Evolutionary conservation across 2,113 vertebrate genomes (phyloP), one percentile per base, ranked within the genome.

Genomic region (Haemorhous mexicanus): DNA sequence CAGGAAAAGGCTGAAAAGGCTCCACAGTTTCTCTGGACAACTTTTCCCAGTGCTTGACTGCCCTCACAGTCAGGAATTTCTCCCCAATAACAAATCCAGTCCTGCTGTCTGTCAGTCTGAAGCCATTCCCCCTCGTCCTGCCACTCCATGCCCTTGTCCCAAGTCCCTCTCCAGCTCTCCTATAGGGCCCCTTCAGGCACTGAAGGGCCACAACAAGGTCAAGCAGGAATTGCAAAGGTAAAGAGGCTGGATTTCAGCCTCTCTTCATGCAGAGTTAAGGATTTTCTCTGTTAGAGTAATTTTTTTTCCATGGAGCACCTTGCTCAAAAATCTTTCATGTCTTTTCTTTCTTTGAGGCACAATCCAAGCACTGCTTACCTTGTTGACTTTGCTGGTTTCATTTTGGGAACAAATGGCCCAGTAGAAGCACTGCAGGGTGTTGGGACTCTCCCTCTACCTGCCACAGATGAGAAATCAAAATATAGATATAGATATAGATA

Each of bases 391-490:
- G 15, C 10, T 77, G 2, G 32, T 94, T 58, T 33, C 18, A 46
- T 74, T 84, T 63, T 35, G 43, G 77, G 59, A 86, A 37, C 11
- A 4, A 33, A n/a, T 5, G 13, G 24, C 58, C 20, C 49, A 58
- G 6, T 49, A 27, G 66, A 72, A 84, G 22, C 27, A 37, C 5
- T 55, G 72, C 0, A 2, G 28, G 27, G 1, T 59, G 3, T 23
- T 44, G 44, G 18, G 33, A 8, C 6, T 77, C 21, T 44, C 43
- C 43, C 20, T 4, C 0, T 41, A 81, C 35, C 77, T 75, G 43
- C 81, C 88, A 90, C 7, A 74, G 92, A 7, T 22, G 44, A 32
- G 55, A 91, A 84, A 95, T 73, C 75, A 27, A 22, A 19, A 33
- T 9, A 75, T 1, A 81, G 3, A 50, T 6, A 61, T 46, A 85